Evolutionary conservation across 2,888 invertebrate genomes (phyloP).

Genomic region (Teleiodes luculella): DNA sequence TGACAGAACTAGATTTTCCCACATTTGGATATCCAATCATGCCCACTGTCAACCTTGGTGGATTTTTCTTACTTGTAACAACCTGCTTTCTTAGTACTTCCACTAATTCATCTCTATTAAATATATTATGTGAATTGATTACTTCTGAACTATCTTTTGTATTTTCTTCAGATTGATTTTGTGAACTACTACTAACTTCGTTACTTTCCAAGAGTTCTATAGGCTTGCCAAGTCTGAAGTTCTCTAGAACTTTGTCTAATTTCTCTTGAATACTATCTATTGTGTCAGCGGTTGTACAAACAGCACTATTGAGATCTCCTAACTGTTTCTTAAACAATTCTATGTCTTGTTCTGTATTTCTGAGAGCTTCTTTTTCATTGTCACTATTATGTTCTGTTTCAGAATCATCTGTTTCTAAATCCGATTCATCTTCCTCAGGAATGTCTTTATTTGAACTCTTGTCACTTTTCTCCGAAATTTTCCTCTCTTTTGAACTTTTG

Average conservation of each 20-base stretch:
- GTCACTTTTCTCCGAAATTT: conserved; percentile 59
- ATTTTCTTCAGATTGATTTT: conserved; percentile 19
- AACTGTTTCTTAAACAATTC: conserved; percentile 73
- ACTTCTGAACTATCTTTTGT: conserved; percentile 26
- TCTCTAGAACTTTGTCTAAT: conserved; percentile 64
- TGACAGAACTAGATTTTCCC: conserved; percentile 99
- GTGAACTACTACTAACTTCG: conserved; percentile 12
- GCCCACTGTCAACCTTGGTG: conserved; percentile 87
- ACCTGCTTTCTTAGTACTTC: conserved; percentile 81
- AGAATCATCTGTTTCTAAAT: conserved; percentile 38
- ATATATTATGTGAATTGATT: conserved; percentile 78
- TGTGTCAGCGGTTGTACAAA: conserved; percentile 75
- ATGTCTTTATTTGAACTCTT: conserved; percentile 26
- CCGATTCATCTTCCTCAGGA: conserved; percentile 37
- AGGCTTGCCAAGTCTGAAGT: conserved; percentile 53
- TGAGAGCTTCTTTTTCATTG: conserved; percentile 43
- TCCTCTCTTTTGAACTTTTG: conserved; percentile 73
- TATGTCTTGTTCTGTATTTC: conserved; percentile 57
- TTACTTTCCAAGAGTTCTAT: conserved; percentile 42
- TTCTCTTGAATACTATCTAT: conserved; percentile 75
- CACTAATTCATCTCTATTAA: conserved; percentile 84
- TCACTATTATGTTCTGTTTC: conserved; percentile 38
- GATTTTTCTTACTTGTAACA: conserved; percentile 63
- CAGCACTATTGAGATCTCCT: conserved; percentile 70
- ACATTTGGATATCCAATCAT: conserved; percentile 99